phyloP scores from a whole-genome alignment of 2,888 invertebrate species.

The Colletes collaris region DNA sequence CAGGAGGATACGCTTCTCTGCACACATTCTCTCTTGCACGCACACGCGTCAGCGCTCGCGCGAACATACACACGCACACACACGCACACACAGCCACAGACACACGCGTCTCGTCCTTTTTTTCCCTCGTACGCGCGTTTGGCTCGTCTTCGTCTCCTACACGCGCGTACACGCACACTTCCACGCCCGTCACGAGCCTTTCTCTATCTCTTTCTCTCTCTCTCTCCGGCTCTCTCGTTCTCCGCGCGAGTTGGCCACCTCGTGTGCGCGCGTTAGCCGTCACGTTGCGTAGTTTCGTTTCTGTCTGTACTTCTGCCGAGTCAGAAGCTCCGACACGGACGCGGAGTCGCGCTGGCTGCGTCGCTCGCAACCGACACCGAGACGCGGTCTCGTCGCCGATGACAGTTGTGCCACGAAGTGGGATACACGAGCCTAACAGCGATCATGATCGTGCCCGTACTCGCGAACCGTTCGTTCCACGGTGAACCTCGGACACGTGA shows the following conservation, averaged over 20 bases:
- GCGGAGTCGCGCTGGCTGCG: constrained; percentile 56
- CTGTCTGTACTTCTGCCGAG: constrained; percentile 79
- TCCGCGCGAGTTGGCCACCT: constrained; percentile 45
- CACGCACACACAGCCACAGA: constrained; percentile 2
- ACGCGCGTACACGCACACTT: constrained; percentile 52
- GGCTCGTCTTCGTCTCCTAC: constrained; percentile 53
- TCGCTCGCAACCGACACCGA: constrained; percentile 27
- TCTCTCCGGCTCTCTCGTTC: constrained; percentile 55
- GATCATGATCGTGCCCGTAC: constrained; percentile 24
- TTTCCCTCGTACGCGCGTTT: constrained; percentile 33
- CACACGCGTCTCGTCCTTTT: constrained; percentile 54
- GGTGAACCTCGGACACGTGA: constrained; percentile 48
- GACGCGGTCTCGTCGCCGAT: constrained; percentile 28
- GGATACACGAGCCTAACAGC: background rate
- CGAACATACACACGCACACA: constrained; percentile 44
- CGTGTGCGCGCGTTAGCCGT: constrained; percentile 75
- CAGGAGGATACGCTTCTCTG: constrained; percentile 82
- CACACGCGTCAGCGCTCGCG: constrained; percentile 49
- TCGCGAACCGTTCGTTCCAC: constrained; percentile 17
- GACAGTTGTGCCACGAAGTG: constrained; percentile 43
- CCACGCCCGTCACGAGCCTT: constrained; percentile 42
- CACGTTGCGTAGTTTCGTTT: constrained; percentile 81
- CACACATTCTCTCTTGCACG: constrained; percentile 77
- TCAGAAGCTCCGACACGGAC: constrained; percentile 77
- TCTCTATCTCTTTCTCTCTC: constrained; percentile 67